Conservation (phyloP, 2,113 vertebrate genomes). For the Tupaia chinensis region DNA sequence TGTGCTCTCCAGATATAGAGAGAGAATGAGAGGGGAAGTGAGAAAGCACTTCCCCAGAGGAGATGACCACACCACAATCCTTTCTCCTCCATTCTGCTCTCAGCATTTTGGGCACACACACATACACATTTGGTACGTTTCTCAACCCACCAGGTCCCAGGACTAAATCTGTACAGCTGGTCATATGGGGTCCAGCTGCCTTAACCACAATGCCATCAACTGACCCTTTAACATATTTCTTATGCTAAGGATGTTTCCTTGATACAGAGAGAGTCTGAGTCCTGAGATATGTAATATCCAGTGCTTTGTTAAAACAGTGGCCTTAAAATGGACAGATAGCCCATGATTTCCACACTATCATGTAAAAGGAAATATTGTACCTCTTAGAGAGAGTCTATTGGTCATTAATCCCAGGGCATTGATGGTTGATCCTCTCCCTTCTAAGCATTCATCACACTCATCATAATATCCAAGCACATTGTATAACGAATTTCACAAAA, state of each 20-base stretch:
- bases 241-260: background rate
- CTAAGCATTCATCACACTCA: fast-evolving
- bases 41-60: too few species aligned
- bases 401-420: background rate
- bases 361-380: background rate
- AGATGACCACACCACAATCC: too few species aligned
- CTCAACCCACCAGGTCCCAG: too few species aligned
- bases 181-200: too few species aligned
- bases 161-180: too few species aligned
- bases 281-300: background rate
- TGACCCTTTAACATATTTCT: background rate
- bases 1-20: too few species aligned
- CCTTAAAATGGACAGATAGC: background rate
- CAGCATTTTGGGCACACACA: too few species aligned
- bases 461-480: background rate
- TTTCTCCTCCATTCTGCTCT: too few species aligned
- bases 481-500: background rate
- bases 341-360: background rate
- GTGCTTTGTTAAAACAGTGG: background rate
- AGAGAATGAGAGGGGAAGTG: too few species aligned
- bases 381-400: background rate
- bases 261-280: background rate
- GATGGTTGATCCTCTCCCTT: background rate
- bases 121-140: too few species aligned
- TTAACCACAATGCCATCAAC: too few species aligned